Base-by-base conservation (phyloP, 2,113 vertebrate genomes). In the Mormyrus iriodes region DNA sequence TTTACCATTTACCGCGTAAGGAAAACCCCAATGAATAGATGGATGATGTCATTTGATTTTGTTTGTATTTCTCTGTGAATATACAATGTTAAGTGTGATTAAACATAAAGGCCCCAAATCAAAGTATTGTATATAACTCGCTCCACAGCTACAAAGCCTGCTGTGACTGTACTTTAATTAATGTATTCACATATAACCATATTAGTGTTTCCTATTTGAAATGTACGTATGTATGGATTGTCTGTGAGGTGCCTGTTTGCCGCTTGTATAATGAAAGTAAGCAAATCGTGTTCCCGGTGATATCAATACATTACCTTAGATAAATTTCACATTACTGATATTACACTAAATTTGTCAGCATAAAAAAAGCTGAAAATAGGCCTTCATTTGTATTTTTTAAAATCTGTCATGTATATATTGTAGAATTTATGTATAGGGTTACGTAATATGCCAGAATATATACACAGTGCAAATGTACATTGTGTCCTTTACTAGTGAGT, bases 381-480 rank as follows among this genome's bases (percentile, higher is more conserved):
- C 90, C 88, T 91, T 90, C 48, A 24, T 90, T 90, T 90, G 88
- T 90, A 86, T 89, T 89, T 82, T 85, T 90, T 90, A 86, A 69
- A 82, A 88, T 85, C 61, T 90, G 46, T 89, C 52, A n/a, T 69
- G 86, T 89, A 89, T 90, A 90, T 88, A 90, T 48, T 91, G 85
- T 90, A 88, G 51, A 88, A 83, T 88, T 69, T 88, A 88, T 88
- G 53, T 86, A 84, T 89, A 51, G n/a, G 48, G 55, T 89, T 51
- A 49, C 85, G 61, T 73, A 58, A 86, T 86, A 89, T 86, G 31
- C 10, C 53, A 48, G n/a, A 89, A 88, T 89, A 84, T 90, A 90
- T 58, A 49, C 89, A 86, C 89, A 91, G 48, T 85, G n/a, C 51
- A 10, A n/a, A 69, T n/a, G 27, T 69, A 51, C 9, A 46, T 61